Evolutionary conservation across 1,140 invertebrate genomes (phyloP), one percentile per base, ranked within the genome.

Genomic region (Ceratina japonica): DNA sequence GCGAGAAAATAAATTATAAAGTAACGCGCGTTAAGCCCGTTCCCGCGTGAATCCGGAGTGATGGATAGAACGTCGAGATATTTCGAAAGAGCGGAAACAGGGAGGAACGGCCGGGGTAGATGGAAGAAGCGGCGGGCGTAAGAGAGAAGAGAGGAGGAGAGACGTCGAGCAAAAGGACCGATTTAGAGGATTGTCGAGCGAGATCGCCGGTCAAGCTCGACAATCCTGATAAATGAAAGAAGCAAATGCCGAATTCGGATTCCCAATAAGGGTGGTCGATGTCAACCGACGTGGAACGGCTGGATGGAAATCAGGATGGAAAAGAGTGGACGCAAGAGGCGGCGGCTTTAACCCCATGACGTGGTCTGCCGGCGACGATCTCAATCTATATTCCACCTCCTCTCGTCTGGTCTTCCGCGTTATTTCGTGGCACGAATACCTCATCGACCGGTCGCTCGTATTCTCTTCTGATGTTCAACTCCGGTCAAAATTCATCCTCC

Each of bases 191-290:
- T 59, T 62, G 71, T 69, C 64, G 78, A 75, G 72, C 66, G 78
- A 80, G 78, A 79, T 75, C 58, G 73, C 58, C 79, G 85, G 85
- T 85, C 83, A 83, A 87, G 75, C 79, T 79, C 70, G 81, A 85
- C 87, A 90, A 90, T 89, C 89, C 85, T 91, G 90, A 91, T 89
- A 91, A 91, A 90, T 91, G 90, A 89, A 90, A 89, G 87, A 86
- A 77, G 87, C 88, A 88, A 89, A 88, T 87, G 83, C 80, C 76
- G 82, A 80, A 85, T 85, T 86, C 76, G 82, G 80, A 83, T 87
- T 85, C 75, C 77, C 76, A 76, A 81, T 75, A 72, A 77, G 68
- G 76, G 71, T 81, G 59, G 65, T 81, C 44, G 81, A 78, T 75
- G 62, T 72, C 54, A 66, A 44, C 59, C 71, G 71, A 70, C 65